Evolutionary conservation across 2,888 invertebrate species (phyloP).

Genomic region (Machimus atricapillus): DNA sequence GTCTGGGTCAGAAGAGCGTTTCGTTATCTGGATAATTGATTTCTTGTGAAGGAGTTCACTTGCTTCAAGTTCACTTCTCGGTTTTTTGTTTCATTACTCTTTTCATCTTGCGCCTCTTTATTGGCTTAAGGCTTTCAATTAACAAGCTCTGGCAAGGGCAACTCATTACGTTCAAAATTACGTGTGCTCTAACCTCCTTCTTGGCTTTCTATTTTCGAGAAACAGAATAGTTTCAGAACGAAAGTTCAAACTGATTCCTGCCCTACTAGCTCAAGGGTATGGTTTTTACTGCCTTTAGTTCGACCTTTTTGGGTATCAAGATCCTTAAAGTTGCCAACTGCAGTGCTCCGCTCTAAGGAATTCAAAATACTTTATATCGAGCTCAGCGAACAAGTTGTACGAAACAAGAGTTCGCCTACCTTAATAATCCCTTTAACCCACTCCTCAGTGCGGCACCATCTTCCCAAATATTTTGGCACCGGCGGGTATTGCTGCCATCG

Average conservation of each 20-base stretch:
- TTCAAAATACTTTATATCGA: not conserved
- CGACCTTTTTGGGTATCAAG: not conserved
- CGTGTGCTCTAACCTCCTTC: not conserved
- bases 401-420: not conserved
- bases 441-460: not conserved
- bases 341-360: not conserved
- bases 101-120: not conserved
- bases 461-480: not conserved
- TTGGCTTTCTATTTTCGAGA: not conserved
- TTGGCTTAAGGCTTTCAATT: constrained; percentile 7
- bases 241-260: not conserved
- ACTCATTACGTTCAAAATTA: not conserved
- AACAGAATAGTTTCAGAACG: not conserved
- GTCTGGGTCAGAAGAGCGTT: not conserved
- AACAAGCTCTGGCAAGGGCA: not conserved
- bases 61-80: not conserved
- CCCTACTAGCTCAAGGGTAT: not conserved
- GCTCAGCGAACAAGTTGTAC: not conserved
- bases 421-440: not conserved
- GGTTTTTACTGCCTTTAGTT: not conserved
- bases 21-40: constrained; percentile 13
- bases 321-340: not conserved
- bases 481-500: not conserved
- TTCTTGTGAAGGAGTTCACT: not conserved
- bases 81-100: not conserved